phyloP scores from a whole-genome alignment of 2,888 invertebrate genomes.

The Leptinotarsa rubiginosa region DNA sequence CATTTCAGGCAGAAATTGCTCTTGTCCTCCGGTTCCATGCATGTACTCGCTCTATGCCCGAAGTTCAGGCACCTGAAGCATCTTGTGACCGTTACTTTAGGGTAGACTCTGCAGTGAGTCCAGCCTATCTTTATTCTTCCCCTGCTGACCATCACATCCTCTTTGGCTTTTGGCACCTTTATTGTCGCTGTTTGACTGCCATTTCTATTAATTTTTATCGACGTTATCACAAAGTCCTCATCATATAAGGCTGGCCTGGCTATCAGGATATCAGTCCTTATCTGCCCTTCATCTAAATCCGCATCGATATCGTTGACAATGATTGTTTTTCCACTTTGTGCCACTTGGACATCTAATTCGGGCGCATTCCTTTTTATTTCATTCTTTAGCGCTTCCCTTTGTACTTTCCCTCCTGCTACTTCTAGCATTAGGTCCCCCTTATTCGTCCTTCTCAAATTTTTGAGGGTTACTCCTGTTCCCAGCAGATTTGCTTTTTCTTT shows the following conservation, averaged over 20 bases:
- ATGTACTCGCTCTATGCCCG: conserved; percentile 2
- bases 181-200: neutral
- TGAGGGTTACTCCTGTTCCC: too few species aligned
- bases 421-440: neutral
- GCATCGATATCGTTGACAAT: conserved; percentile 9
- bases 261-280: neutral
- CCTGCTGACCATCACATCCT: neutral
- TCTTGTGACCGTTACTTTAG: neutral
- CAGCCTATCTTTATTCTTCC: conserved; percentile 19
- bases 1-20: conserved; percentile 20
- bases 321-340: neutral
- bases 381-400: conserved; percentile 11
- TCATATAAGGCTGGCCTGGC: neutral
- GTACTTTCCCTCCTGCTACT: conserved; percentile 15
- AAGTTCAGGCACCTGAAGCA: conserved; percentile 19
- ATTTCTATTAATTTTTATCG: neutral
- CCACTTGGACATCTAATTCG: neutral
- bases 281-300: neutral
- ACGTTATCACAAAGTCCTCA: neutral
- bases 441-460: too few species aligned
- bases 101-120: neutral
- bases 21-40: conserved; percentile 19
- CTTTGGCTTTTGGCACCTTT: neutral
- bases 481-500: too few species aligned
- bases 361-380: conserved; percentile 17